Evolutionary conservation across 2,888 invertebrate species (phyloP), one percentile per base, ranked within the genome.

Genomic region (Epinotia bilunana): DNA sequence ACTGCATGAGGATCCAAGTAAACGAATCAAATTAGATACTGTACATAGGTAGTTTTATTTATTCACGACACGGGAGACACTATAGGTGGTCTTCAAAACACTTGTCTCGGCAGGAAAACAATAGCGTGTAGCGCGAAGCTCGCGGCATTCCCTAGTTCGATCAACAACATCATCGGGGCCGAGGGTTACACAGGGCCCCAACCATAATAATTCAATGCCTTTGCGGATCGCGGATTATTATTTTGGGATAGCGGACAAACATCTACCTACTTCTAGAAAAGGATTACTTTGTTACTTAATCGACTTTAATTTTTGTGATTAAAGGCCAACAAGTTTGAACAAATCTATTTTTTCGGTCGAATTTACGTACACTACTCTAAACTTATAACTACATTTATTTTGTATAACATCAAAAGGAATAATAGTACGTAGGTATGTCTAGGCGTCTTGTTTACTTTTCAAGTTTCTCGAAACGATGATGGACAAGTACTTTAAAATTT

Each of bases 71-170:
- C 11, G 55, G 61, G 79, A 39, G 73, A 78, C 83, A 77, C 85
- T 79, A 84, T 86, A 86, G 84, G 86, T 81, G 85, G 85, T 82
- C 85, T 83, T 79, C 81, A 80, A 79, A 84, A 86, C 86, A 86
- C 83, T 86, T 86, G 87, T 86, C 61, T 18, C 72, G 46, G 63
- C 76, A 13, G 60, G 60, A 28, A 60, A 28, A 60, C 77, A 84
- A 84, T 86, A 86, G 80, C 79, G 79, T 46, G 20, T 13, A 18
- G 57, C 57, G 57, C 12, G 53, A 53, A 53, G 12, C 20, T 57
- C 20, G 18, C 20, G 20, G 57, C 57, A 12, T 20, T 20, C 20
- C 20, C 20, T 57, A 57, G 57, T 57, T 20, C 57, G 57, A 57
- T 57, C 57, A 23, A 57, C 57, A 20, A 53, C 53, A 53, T n/a